Base-by-base conservation (phyloP, 1,140 invertebrate genomes). In the Zaprionus ornatus region DNA sequence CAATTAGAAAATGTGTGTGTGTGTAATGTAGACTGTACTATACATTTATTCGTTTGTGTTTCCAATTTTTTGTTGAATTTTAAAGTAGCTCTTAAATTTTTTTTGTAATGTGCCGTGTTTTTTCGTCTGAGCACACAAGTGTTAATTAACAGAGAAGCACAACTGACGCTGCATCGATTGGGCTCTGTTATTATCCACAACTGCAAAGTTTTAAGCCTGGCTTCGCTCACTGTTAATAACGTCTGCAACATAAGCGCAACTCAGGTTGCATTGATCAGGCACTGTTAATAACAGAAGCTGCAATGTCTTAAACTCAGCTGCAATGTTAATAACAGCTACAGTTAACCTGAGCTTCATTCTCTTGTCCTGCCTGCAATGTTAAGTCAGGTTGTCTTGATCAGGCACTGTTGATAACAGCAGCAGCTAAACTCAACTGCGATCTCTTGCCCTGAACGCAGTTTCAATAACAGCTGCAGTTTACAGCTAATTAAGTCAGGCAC, bases 1-100 rank as follows among this genome's bases (percentile, higher is more conserved):
- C 74, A 90, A 88, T 88, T 90, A 72, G 64, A 88, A 87, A 74
- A 72, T 52, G 23, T 67, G 60, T 48, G 19, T 27, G 1, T 21
- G 19, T 57, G 52, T 57, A 74, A 67, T 56, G 48, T 55, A 60
- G 25, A 56, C 64, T 55, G 17, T 61, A 82, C 82, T 87, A 79
- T 87, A 87, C 77, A 67, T 76, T 73, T 86, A 65, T 42, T 70
- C 40, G 19, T 70, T 50, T 78, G 29, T 59, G 52, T 56, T 60
- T 77, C n/a, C 59, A 71, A 71, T 57, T 70, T 74, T 68, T 83
- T 74, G 68, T 82, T 2, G 55, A 54, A 52, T 25, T 67, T 74
- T n/a, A 42, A 27, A 55, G 50, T 55, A 25, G 32, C 50, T 25
- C 42, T 66, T 56, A 19, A 40, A 66, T 57, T 17, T 23, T 32